phyloP scores from a whole-genome alignment of 1,140 invertebrate species.

The Drosophila pseudoananassae region DNA sequence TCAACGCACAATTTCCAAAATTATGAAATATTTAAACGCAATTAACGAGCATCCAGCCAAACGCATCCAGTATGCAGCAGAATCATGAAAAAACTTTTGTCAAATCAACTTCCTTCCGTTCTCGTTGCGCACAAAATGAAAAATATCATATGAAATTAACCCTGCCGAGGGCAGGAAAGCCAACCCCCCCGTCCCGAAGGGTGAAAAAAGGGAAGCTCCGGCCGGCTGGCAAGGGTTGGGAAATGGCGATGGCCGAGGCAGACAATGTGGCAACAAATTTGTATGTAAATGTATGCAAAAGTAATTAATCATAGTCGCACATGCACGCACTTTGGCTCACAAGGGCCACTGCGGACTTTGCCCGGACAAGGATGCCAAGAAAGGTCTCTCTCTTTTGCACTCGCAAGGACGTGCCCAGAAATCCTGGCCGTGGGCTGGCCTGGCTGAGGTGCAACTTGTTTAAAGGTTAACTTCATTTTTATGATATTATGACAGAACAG shows the following conservation, averaged over 20 bases:
- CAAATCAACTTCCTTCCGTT: slow-evolving; percentile 79
- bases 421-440: slow-evolving; percentile 20
- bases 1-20: not conserved
- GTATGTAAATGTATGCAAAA: slow-evolving; percentile 83
- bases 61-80: slow-evolving; percentile 7
- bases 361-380: slow-evolving; percentile 46
- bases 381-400: slow-evolving; percentile 25
- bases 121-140: slow-evolving; percentile 74
- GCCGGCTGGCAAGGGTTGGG: not conserved
- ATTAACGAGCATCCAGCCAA: slow-evolving; percentile 43
- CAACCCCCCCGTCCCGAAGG: slow-evolving; percentile 34
- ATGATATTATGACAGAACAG: slow-evolving; percentile 49
- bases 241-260: slow-evolving; percentile 55
- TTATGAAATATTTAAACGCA: slow-evolving; percentile 73
- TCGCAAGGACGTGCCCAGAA: slow-evolving; percentile 9
- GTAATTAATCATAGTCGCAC: slow-evolving; percentile 84
- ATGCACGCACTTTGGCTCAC: slow-evolving; percentile 56
- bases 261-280: slow-evolving; percentile 83
- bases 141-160: slow-evolving; percentile 80
- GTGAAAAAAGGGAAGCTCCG: slow-evolving; percentile 19
- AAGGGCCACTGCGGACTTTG: slow-evolving; percentile 63
- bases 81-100: slow-evolving; percentile 64
- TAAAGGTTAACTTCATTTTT: slow-evolving; percentile 79
- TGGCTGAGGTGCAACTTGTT: slow-evolving; percentile 66
- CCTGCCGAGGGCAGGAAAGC: slow-evolving; percentile 54